A percentile compares a stretch with the other conserved stretches of the same genome.
phyloP scores from a whole-genome alignment of 2,888 invertebrate genomes.

The Lapara coniferarum region DNA sequence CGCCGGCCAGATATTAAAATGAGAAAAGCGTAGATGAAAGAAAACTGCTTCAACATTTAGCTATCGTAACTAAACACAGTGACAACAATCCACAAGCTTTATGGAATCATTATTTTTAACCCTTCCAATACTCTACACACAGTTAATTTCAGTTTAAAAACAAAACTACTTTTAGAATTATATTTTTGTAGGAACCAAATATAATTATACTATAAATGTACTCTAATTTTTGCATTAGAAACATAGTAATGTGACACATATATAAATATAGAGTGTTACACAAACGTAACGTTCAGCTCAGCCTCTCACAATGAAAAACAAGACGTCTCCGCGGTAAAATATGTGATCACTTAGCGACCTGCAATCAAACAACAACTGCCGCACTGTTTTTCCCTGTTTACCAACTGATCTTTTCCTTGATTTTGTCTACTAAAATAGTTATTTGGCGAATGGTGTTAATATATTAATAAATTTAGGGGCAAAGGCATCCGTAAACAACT shows the following conservation, averaged over 20 bases:
- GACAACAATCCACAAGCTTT: no score
- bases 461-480: neutral
- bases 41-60: no score
- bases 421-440: conserved; percentile 13
- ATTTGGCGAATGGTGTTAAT: neutral
- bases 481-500: neutral
- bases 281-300: conserved; percentile 11
- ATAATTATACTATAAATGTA: no score
- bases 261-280: conserved; percentile 3
- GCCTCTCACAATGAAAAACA: conserved; percentile 62
- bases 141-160: no score
- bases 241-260: conserved; percentile 10
- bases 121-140: no score
- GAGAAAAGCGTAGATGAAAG: no score
- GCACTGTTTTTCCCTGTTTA: conserved; percentile 53
- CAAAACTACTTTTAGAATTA: no score
- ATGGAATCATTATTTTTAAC: no score
- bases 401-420: conserved; percentile 23
- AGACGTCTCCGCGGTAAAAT: conserved; percentile 69
- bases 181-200: no score
- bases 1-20: no score
- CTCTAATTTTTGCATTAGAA: neutral
- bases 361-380: conserved; percentile 75
- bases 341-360: conserved; percentile 82
- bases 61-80: no score